Evolutionary conservation across 2,888 invertebrate species (phyloP), one percentile per base, ranked within the genome.

Genomic region (Acleris literana): DNA sequence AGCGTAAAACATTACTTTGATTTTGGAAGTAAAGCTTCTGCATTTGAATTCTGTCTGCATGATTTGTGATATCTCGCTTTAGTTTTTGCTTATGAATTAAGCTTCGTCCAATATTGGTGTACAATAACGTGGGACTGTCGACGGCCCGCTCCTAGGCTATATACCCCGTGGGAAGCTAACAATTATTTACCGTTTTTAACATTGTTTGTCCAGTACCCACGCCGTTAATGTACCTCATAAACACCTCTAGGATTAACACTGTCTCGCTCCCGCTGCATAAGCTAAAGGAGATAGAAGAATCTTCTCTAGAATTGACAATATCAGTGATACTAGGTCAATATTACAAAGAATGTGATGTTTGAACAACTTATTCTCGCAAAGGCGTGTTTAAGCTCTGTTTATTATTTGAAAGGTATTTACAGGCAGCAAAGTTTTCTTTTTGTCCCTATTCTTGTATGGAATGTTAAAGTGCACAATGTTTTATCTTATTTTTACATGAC

Each of bases 111-210:
- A 17, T 17, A 5, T 48, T 18, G 20, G 49, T 17, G 5, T 1
- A 9, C 49, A 18, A 20, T 4, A 11, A 18, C 49, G 9, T 20
- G 11, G 18, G 49, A 1, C 2, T 17, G 2, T 20, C 11, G 17
- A 11, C 49, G 49, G 18, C 18, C 9, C 13, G 20, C 18, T 13
- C 49, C 11, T 20, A 13, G 20, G 9, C 20, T 20, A 4, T 46
- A 6, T 20, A 48, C 44, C 16, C 56, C 61, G 65, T 66, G 65
- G 61, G 65, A 66, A 66, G 33, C 33, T 33, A 17, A 61, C 46
- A 33, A 66, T 61, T 56, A 55, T 60, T 44, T 66, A 66, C 61
- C 51, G 65, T 66, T 61, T 55, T 54, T 60, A 55, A 65, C 60
- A 56, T 61, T 61, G 56, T 61, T 66, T 61, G 61, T 56, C 33